Evolutionary conservation across 2,113 vertebrate species (phyloP), one percentile per base, ranked within the genome.

Genomic region (Vulpes lagopus): DNA sequence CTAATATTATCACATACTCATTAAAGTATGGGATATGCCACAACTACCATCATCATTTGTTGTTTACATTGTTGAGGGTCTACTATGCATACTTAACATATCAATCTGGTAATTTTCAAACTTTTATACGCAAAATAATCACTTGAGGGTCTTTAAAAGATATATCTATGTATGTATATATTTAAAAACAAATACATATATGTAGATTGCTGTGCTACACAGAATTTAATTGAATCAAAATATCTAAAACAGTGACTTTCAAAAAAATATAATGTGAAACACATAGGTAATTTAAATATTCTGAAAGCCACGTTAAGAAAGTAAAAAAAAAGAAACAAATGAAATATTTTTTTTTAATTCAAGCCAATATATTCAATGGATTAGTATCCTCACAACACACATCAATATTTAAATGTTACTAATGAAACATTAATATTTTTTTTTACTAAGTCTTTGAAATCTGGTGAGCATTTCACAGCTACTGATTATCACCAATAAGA

Each of bases 221-320:
- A 93, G 49, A 49, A 78, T 25, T 95, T 25, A 23, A 74, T 4
- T 60, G 27, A 89, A 83, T 95, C 12, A 91, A 89, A 89, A 67
- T 85, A 3, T 95, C 11, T 71, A 74, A 8, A 80, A 12, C 2
- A 27, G 43, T 25, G 8, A 1, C 90, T 1, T 62, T 16, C 5
- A 83, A 95, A 74, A 15, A 93, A 67, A 91, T 55, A 51, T 23
- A 88, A 84, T 27, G 1, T 27, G 11, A 91, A 73, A 65, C 1
- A 27, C 0, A 25, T 0, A 92, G 1, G 43, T 25, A 57, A 67
- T 32, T 91, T 30, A 43, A 78, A 32, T 27, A 16, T 86, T 59
- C n/a, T 79, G 10, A 95, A 94, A 84, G 2, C 6, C n/a, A 82
- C 15, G 25, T 20, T 76, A 69, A 67, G 8, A 69, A 80, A 43